phyloP scores from a whole-genome alignment of 35 echinoderm and acorn worm genomes.

The Lytechinus variegatus region DNA sequence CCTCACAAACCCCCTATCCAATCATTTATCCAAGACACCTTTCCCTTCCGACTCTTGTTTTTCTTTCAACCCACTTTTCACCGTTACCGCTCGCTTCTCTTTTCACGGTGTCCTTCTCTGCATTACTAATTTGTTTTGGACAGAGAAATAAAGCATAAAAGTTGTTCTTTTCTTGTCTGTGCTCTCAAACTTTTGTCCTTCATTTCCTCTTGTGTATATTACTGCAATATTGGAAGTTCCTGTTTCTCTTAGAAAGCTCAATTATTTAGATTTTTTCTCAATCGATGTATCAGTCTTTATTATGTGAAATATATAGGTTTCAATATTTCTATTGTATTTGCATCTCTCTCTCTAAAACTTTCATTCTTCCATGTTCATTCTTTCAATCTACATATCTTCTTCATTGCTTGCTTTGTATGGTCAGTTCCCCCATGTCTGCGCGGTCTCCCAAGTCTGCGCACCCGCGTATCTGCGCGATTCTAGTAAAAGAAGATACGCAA shows the following conservation, averaged over 20 bases:
- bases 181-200: constrained; percentile 1
- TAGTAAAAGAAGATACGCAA: too few species aligned
- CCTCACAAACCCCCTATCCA: not conserved
- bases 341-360: too few species aligned
- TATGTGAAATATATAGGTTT: not conserved
- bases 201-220: not conserved
- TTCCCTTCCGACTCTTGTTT: constrained; percentile 36
- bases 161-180: not conserved
- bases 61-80: constrained; percentile 41
- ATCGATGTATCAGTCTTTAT: not conserved
- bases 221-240: not conserved
- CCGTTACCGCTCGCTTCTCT: not conserved
- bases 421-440: too few species aligned
- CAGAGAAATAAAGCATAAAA: not conserved
- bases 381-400: too few species aligned
- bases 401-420: too few species aligned
- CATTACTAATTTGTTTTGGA: constrained; percentile 29
- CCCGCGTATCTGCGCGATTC: too few species aligned
- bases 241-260: not conserved
- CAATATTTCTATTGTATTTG: not conserved
- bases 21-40: constrained; percentile 35
- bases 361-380: too few species aligned
- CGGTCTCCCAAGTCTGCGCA: too few species aligned
- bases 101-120: constrained; percentile 34
- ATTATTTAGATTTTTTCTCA: not conserved